Evolutionary conservation across 2,888 invertebrate genomes (phyloP), one percentile per base, ranked within the genome.

Genomic region (Eupithecia tripunctaria): DNA sequence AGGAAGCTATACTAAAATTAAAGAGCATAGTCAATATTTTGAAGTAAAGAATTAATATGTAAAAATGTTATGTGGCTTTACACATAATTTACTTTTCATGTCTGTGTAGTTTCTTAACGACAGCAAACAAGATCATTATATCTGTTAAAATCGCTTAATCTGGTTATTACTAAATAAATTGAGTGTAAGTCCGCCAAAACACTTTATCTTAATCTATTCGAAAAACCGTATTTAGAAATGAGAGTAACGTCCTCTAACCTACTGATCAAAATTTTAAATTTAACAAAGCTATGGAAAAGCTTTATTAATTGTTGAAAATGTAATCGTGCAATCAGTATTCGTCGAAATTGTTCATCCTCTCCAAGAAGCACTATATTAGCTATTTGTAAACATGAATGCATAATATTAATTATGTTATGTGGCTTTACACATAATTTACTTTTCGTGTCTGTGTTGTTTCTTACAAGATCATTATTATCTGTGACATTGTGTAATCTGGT

Each of bases 261-360:
- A 25, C 56, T 56, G 56, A 56, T 14, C 12, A 25, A 51, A 21
- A 51, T 21, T 21, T 51, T 21, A 51, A 51, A n/a, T 32, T 32
- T 32, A 32, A 10, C 21, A 47, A 2, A 18, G 29, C 2, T 18
- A 43, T 47, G n/a, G 67, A 18, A 15, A 36, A 56, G 41, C 29
- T 63, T 41, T 36, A 25, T n/a, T 59, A 27, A 27, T 41, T 18
- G 60, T 43, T 27, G 10, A 64, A 36, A 64, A 5, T 64, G 63
- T 15, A 2, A 10, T 36, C 36, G 36, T 36, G 36, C 12, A 10
- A 10, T 36, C 36, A 36, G 36, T 29, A 5, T 29, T 29, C 29
- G 5, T 29, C 29, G 29, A 29, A 29, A 29, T 29, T 29, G 5
- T 81, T 93, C 94, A 81, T 91, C 94, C 94, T 29, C 29, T 5